Evolutionary conservation across 1,140 invertebrate species (phyloP), one percentile per base, ranked within the genome.

Genomic region (Diorhabda elongata): DNA sequence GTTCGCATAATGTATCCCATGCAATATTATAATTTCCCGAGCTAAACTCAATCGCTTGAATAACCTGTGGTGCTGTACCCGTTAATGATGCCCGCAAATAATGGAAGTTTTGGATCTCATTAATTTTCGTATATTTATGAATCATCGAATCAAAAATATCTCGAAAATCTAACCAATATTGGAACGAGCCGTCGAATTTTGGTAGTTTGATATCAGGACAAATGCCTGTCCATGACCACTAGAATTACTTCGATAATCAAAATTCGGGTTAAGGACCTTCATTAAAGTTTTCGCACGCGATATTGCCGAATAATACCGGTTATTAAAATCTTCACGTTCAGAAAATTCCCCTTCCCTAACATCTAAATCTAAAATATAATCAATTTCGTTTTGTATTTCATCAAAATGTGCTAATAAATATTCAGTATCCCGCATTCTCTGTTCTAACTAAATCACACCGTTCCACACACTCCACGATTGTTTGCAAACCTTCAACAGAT

Each of bases 281-380:
- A 9, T 7, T 57, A 8, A 57, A 8, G 56, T 57, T n/a, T 57
- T 57, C 26, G 6, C 5, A 8, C 5, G 5, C 3, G 26, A 9
- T 57, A 3, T 8, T 4, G 9, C 26, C 5, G 5, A 11, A 8
- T 57, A n/a, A n/a, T 11, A 11, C 56, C 4, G 4, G 0, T 3
- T n/a, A 57, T 57, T 8, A 57, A 57, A n/a, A 57, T 57, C 56
- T 11, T 57, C 56, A 8, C 56, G 56, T 57, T 57, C 56, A 11
- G 9, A n/a, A n/a, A 6, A 57, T 57, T 57, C 3, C 1, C 26
- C 56, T n/a, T 57, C 5, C 9, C 6, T n/a, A 57, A 9, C 26
- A 4, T 57, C 7, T 8, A 11, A 8, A n/a, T 57, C 56, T 26
- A 26, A 26, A 0, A 26, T 26, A 57, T 0, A 1, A 5, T 57